Conservation (phyloP, 2,797 vertebrate species). For the Girardinus metallicus region DNA sequence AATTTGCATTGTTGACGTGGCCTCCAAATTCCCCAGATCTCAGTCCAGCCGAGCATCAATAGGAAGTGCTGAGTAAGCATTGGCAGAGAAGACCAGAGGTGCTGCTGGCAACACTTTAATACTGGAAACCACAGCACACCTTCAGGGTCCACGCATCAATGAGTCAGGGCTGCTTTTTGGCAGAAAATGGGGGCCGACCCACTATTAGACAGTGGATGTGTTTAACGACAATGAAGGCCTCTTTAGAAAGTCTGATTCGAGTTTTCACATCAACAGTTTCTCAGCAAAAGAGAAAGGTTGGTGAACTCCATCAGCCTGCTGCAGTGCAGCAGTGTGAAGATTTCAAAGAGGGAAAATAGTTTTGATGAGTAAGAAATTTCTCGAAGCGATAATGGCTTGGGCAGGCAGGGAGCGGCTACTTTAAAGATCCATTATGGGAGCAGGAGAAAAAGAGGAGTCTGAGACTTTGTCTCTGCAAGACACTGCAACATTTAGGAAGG, state of each 20-base stretch:
- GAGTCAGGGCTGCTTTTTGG: not conserved
- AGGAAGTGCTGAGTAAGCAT: not conserved
- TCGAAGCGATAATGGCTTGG: constrained; percentile 29
- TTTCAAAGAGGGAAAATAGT: constrained; percentile 29
- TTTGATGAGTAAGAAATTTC: constrained; percentile 21
- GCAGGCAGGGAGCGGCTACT: constrained; percentile 6
- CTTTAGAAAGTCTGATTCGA: not conserved
- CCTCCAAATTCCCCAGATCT: not conserved
- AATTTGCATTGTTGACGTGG: not conserved
- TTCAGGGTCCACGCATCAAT: not conserved
- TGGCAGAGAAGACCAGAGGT: not conserved
- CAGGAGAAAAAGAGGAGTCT: not conserved
- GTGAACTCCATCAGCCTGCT: constrained; percentile 7
- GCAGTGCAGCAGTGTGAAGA: not conserved
- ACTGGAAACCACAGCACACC: not conserved
- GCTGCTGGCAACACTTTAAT: not conserved
- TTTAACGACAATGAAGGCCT: not conserved
- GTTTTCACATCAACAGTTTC: constrained; percentile 6
- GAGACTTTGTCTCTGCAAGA: not conserved
- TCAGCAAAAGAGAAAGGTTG: constrained; percentile 13
- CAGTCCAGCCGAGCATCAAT: not conserved
- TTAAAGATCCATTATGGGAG: constrained; percentile 15
- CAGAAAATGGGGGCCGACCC: not conserved
- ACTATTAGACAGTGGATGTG: not conserved
- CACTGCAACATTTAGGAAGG: not conserved